Conservation (phyloP, 2,888 invertebrate genomes). For the Dugesia japonica region DNA sequence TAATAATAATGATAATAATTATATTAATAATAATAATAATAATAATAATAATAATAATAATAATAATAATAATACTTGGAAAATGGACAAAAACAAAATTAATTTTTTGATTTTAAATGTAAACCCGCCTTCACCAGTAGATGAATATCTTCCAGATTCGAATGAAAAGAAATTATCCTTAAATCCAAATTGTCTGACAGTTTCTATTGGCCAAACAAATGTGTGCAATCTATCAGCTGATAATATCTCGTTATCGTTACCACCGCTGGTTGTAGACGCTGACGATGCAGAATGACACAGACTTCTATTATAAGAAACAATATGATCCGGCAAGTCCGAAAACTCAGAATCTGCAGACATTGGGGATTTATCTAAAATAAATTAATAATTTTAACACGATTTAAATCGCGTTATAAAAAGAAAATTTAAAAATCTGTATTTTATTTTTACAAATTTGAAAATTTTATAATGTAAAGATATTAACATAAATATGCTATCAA, state of each 20-base stretch:
- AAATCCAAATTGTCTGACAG: conserved; percentile 1
- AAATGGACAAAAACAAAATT: background rate
- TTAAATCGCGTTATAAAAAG: too few species aligned
- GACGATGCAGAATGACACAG: background rate
- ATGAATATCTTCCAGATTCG: background rate
- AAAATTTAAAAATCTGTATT: too few species aligned
- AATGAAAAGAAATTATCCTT: background rate
- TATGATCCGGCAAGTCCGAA: background rate
- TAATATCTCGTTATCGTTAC: background rate
- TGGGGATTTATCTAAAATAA: background rate
- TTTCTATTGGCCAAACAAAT: background rate
- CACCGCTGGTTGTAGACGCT: background rate
- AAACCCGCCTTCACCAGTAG: background rate
- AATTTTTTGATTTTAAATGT: conserved; percentile 11
- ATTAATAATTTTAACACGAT: too few species aligned
- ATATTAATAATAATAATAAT: too few species aligned
- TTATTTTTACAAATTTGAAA: too few species aligned
- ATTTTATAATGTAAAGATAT: too few species aligned
- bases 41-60: too few species aligned
- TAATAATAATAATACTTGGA: background rate
- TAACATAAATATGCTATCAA: too few species aligned
- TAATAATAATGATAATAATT: too few species aligned
- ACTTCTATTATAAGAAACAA: background rate
- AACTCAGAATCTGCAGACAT: background rate
- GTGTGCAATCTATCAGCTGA: background rate